Evolutionary conservation across 2,888 invertebrate species (phyloP).

Genomic region (Ormyrus pomaceus): DNA sequence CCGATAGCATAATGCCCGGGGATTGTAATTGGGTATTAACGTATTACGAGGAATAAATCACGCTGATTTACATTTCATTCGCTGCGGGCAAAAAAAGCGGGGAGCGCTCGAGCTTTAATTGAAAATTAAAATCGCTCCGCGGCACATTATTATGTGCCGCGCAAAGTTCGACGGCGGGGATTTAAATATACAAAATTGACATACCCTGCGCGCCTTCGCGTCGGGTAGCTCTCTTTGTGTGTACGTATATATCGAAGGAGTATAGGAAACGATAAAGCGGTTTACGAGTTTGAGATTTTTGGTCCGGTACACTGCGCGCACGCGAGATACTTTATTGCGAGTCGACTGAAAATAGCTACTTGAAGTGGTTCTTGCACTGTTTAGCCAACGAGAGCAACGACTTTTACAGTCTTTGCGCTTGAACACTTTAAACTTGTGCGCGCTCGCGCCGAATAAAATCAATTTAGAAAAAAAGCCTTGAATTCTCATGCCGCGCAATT

Average conservation of each 20-base stretch:
- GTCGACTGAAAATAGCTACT: slow-evolving; percentile 19
- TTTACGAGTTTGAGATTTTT: background rate
- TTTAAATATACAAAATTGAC: too few species aligned
- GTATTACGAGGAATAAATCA: slow-evolving; percentile 12
- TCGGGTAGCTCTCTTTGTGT: too few species aligned
- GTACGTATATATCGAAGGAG: too few species aligned
- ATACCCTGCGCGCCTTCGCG: too few species aligned
- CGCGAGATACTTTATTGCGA: too few species aligned
- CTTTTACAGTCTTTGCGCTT: slow-evolving; percentile 2
- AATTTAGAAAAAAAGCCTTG: background rate
- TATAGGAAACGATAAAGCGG: background rate
- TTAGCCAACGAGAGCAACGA: slow-evolving; percentile 13
- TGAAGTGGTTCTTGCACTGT: slow-evolving; percentile 15
- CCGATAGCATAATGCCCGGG: background rate
- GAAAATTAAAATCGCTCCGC: too few species aligned
- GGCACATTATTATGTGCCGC: too few species aligned
- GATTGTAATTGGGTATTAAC: slow-evolving; percentile 12
- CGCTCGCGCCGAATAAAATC: too few species aligned
- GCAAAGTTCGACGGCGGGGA: too few species aligned
- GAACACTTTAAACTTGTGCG: background rate
- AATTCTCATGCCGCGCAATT: background rate
- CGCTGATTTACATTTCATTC: background rate
- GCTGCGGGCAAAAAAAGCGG: too few species aligned
- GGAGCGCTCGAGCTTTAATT: too few species aligned
- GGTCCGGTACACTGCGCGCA: too few species aligned